Evolutionary conservation across 2,113 vertebrate genomes (phyloP).

Genomic region (Eonycteris spelaea): DNA sequence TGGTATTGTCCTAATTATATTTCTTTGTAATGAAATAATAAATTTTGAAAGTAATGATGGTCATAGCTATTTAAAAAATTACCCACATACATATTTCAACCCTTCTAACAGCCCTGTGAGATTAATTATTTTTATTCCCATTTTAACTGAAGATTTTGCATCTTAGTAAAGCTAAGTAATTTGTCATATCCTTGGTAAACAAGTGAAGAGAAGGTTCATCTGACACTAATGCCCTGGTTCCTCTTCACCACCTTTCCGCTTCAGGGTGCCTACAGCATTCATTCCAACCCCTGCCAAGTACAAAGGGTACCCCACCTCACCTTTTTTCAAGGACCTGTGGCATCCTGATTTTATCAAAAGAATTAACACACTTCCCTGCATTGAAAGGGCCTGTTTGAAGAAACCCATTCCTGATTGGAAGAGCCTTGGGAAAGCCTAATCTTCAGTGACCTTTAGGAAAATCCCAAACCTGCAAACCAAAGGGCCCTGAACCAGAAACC

Average conservation of each 20-base stretch:
- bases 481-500: not conserved
- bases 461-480: conserved; percentile 1
- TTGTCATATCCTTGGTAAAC: not conserved
- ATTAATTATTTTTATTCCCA: not conserved
- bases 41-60: not conserved
- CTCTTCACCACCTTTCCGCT: not conserved
- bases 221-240: not conserved
- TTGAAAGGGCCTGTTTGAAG: not conserved
- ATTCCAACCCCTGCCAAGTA: not conserved
- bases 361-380: not conserved
- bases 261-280: not conserved
- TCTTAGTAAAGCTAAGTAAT: conserved; percentile 10
- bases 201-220: not conserved
- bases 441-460: conserved; percentile 56
- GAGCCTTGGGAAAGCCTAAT: conserved; percentile 10
- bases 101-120: not conserved
- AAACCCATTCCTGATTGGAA: conserved; percentile 19
- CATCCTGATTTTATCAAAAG: not conserved
- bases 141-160: not conserved
- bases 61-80: not conserved
- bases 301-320: not conserved
- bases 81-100: not conserved
- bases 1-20: not conserved
- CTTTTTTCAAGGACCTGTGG: not conserved
- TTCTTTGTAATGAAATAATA: conserved; percentile 16